Base-by-base conservation (phyloP, 2,113 vertebrate species). In the Sander vitreus region DNA sequence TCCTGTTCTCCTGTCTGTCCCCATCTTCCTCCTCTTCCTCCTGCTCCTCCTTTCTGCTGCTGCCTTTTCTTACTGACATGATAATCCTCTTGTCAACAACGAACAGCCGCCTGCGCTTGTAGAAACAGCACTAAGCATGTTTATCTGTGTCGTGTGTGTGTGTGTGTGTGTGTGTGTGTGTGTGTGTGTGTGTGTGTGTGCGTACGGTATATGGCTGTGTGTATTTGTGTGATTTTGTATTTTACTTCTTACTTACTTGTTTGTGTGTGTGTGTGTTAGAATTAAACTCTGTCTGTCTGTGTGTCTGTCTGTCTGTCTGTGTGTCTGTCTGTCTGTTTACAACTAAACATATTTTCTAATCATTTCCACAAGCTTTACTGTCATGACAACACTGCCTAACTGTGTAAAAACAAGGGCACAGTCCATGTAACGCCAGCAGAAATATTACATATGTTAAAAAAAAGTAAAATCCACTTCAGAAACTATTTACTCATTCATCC, bases 21-120 rank as follows among this genome's bases (percentile, higher is more conserved):
- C 18, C 60, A 1, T 43, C 43, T 16, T 33, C 66, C 30, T 76
- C 76, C 25, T 76, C 67, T 27, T 73, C 8, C 72, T 75, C 33
- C 51, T 47, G 16, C 73, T 65, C 57, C 67, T 67, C 75, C 25
- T 66, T 14, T 18, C 47, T 83, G 14, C 62, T 70, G 47, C 67
- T n/a, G 39, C 50, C 69, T 57, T 47, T 70, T 78, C 55, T 58
- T 67, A 81, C 86, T 85, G 86, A 88, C 88, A 48, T 27, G 64
- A 11, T 92, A 85, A 89, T 90, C 88, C 86, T 81, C 80, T 79
- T 81, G 90, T 90, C 88, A 81, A 86, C 63, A 83, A 57, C 83
- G 68, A 80, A 67, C 81, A 9, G 64, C 68, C 3, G 75, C 30
- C 21, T 27, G 81, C 73, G 75, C 89, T 85, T 82, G 76, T 68